Evolutionary conservation across 1,140 invertebrate species (phyloP).

Genomic region (Caenorhabditis remanei): DNA sequence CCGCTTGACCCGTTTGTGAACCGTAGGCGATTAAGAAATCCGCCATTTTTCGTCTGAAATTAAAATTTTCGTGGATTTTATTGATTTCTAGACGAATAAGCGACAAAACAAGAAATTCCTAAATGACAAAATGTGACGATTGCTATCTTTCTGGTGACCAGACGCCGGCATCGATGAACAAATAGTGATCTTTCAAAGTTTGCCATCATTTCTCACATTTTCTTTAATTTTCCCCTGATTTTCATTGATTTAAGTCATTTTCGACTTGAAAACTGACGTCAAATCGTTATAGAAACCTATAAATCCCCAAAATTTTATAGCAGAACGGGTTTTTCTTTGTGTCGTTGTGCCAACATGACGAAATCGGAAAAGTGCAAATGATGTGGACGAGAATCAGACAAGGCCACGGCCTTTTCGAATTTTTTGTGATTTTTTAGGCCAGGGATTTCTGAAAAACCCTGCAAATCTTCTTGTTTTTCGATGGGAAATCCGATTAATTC

Average conservation of each 20-base stretch:
- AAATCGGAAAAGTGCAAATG: slow-evolving; percentile 11
- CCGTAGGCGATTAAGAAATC: slow-evolving; percentile 67
- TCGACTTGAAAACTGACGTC: no score
- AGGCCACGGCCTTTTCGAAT: background rate
- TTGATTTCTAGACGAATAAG: background rate
- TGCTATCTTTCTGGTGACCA: background rate
- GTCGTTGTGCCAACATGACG: background rate
- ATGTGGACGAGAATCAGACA: background rate
- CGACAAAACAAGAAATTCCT: background rate
- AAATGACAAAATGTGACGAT: slow-evolving; percentile 12
- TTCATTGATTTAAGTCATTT: background rate
- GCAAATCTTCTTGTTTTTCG: no score
- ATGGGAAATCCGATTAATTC: no score
- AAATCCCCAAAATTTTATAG: background rate
- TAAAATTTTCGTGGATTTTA: background rate
- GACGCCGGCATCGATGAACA: background rate
- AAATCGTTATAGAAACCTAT: no score
- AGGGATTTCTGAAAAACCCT: background rate
- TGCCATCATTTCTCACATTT: background rate
- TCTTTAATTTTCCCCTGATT: background rate
- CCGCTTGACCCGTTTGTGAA: slow-evolving; percentile 70
- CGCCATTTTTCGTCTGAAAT: background rate
- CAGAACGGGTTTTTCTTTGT: background rate
- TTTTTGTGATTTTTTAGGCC: no score
- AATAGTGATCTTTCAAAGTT: slow-evolving; percentile 45